Evolutionary conservation across 2,888 invertebrate species (phyloP).

Genomic region (Pyrrhosoma nymphula): DNA sequence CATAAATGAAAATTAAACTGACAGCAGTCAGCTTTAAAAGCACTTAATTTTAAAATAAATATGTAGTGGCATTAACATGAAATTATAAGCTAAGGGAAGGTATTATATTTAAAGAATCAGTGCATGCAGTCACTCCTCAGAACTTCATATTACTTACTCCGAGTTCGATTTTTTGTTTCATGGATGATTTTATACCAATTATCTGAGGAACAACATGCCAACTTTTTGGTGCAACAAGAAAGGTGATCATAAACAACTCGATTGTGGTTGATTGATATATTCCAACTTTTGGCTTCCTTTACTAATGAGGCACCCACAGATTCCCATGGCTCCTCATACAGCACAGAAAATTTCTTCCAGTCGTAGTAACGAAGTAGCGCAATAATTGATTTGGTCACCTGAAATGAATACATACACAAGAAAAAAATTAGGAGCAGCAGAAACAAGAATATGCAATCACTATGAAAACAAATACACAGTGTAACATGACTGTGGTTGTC

Average conservation of each 20-base stretch:
- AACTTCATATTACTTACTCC: conserved; percentile 82
- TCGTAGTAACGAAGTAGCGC: conserved; percentile 93
- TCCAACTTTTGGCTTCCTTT: conserved; percentile 86
- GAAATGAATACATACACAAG: conserved; percentile 74
- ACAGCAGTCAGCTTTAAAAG: no score
- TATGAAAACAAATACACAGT: no score
- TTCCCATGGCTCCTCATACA: conserved; percentile 89
- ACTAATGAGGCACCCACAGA: conserved; percentile 90
- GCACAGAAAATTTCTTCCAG: conserved; percentile 96
- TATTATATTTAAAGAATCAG: not conserved
- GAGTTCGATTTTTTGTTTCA: conserved; percentile 91
- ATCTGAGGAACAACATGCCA: conserved; percentile 87
- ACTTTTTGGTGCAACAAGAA: conserved; percentile 88
- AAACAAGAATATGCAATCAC: no score
- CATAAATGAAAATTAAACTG: no score
- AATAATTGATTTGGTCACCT: conserved; percentile 97
- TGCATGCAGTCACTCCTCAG: not conserved
- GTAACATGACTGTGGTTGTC: no score
- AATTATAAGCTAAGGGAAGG: no score
- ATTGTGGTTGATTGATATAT: conserved; percentile 91
- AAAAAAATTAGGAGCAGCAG: conserved; percentile 67
- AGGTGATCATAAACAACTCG: conserved; percentile 85
- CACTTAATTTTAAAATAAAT: no score
- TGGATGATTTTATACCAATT: conserved; percentile 92
- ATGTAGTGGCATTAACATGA: no score